Base-by-base conservation (phyloP, 2,797 vertebrate genomes). In the Phoebastria nigripes region DNA sequence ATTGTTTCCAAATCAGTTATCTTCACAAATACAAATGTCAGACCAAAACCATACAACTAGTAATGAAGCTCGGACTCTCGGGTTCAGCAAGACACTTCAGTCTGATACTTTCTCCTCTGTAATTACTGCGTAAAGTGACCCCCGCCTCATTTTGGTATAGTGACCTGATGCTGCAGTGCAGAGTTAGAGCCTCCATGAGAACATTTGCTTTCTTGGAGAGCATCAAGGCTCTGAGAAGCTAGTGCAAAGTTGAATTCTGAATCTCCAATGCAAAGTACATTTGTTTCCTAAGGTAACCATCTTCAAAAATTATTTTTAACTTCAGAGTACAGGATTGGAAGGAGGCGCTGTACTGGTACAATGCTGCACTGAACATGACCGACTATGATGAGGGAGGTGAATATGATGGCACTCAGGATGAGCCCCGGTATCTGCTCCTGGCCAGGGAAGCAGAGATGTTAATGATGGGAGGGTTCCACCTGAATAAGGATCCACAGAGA, bases 331-430 rank as follows among this genome's bases (percentile, higher is more conserved):
- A 74, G 94, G 97, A 99, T 95, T 99, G 99, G 99, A 92, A 95
- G 18, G 98, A 99, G 86, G 99, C 99, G 0, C 92, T 99, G 56
- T 97, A 88, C 93, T 99, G 99, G 99, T 99, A 99, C 56, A 97
- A 98, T 19, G 97, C 97, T 0, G 99, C 97, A 0, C 95, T 99
- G 71, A 99, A 99, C 97, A 99, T 98, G 98, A 99, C 98, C 0
- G 99, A 99, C 94, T 99, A 98, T 1, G 99, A 99, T 1, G 99
- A 99, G 87, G 99, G 99, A 1, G 99, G 99, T 8, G 99, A 99
- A 97, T 99, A 98, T 0, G 99, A 99, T 5, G 99, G 99, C 62
- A 99, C 98, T 52, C 99, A 99, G 84, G 99, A 99, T 8, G 99
- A 99, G 88, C 99, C 99, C 2, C 98, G 98, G 2, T 98, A 99